Evolutionary conservation across 37 sponge, comb jelly and placozoan genomes (phyloP), one percentile per base, ranked within the genome.

Genomic region (Geodia barretti): DNA sequence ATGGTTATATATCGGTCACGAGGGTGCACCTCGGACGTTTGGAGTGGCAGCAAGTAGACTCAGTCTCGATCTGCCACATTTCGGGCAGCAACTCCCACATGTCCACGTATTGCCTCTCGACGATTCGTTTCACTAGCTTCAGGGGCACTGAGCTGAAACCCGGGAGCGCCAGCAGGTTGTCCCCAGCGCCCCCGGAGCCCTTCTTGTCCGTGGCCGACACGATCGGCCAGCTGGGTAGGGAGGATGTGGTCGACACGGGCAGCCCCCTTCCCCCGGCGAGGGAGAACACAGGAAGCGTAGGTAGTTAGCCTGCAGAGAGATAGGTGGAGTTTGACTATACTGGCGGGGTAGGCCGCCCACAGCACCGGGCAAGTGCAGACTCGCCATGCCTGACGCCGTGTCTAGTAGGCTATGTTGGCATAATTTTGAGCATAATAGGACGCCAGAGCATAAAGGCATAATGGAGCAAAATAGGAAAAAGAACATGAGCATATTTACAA

Each of bases 71-170:
- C 41, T 38, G 39, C 73, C 73, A 71, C 39, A 23, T 65, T 7
- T 65, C 67, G 5, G 67, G 67, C 9, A 65, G 67, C 9, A 65
- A 8, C 60, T 59, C 60, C 60, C 67, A 30, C 67, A 65, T 65
- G 31, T 65, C 67, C 8, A 65, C 31, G 9, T 65, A 65, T 65
- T 65, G 11, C 14, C 14, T 47, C 14, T 7, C 54, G 14, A 7
- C 7, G 14, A 47, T 47, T 14, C 54, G 54, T 14, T 14, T 47
- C 11, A 47, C 14, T 7, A 47, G 54, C 14, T 47, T 47, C 14
- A 14, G 54, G 7, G 54, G 54, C 11, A 47, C 54, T n/a, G n/a
- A n/a, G n/a, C n/a, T n/a, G n/a, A 47, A 47, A 47, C 54, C 54
- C 14, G 54, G 54, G 11, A 47, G 54, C 7, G 7, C 54, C 7